Evolutionary conservation across 2,888 invertebrate species (phyloP).

Genomic region (Machimus rusticus): DNA sequence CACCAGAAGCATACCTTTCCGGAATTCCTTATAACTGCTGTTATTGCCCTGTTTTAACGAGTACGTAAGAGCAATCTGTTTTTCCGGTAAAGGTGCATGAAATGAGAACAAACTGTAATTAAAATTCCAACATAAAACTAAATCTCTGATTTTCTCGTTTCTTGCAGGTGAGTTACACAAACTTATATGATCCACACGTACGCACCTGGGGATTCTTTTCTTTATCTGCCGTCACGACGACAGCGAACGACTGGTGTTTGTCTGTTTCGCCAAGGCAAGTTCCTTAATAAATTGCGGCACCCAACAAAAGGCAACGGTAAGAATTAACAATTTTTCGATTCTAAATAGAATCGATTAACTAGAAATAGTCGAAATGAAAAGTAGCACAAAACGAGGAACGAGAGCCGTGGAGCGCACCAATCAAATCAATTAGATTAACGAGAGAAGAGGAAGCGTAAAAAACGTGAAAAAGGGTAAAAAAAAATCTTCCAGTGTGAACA

Average conservation of each 20-base stretch:
- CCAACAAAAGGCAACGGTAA: slow-evolving; percentile 19
- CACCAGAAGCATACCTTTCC: background rate
- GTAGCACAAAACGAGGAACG: background rate
- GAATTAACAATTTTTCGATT: slow-evolving; percentile 15
- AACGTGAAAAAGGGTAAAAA: slow-evolving; percentile 12
- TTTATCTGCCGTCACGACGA: background rate
- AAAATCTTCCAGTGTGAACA: slow-evolving; percentile 54
- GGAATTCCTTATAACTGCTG: background rate
- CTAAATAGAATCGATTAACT: slow-evolving; percentile 34
- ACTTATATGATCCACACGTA: background rate
- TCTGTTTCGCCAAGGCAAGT: background rate
- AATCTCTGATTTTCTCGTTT: background rate
- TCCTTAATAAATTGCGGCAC: background rate
- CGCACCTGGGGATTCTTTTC: background rate
- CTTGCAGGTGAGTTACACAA: slow-evolving; percentile 14
- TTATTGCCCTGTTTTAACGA: background rate
- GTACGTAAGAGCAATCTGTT: background rate
- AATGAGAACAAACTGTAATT: background rate
- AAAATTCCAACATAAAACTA: background rate
- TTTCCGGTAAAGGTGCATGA: background rate
- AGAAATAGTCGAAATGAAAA: slow-evolving; percentile 16
- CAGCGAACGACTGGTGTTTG: background rate
- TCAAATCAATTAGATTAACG: slow-evolving; percentile 21
- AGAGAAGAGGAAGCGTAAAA: slow-evolving; percentile 12
- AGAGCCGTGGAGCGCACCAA: slow-evolving; percentile 5